A percentile compares a stretch with the other conserved stretches of the same genome.
Conservation (phyloP, 2,888 invertebrate species). For the Slavum lentiscoides region DNA sequence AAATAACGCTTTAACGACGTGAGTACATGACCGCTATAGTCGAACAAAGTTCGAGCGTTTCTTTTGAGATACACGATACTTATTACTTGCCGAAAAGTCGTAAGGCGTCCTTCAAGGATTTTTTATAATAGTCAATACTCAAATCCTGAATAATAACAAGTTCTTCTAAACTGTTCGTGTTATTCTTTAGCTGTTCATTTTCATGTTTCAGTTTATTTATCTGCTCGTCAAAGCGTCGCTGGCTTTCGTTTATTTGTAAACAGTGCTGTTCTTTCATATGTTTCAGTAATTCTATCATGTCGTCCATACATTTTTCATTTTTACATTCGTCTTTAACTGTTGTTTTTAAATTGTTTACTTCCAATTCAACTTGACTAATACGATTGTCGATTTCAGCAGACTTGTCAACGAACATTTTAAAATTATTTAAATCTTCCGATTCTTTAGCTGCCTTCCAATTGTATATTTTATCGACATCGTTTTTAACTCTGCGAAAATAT, state of each 20-base stretch:
- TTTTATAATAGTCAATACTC: neutral
- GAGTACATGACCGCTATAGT: no score
- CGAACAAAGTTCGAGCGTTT: no score
- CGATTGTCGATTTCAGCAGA: neutral
- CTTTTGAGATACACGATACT: no score
- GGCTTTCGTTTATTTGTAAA: neutral
- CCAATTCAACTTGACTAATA: neutral
- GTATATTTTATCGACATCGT: neutral
- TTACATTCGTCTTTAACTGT: neutral
- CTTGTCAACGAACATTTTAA: neutral
- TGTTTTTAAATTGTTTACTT: neutral
- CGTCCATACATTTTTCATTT: conserved; percentile 1
- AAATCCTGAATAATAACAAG: neutral
- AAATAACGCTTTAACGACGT: no score
- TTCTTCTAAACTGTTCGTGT: neutral
- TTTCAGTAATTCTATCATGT: neutral
- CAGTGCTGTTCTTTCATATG: neutral
- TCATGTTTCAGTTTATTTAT: neutral
- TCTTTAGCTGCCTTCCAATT: neutral
- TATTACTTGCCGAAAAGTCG: no score
- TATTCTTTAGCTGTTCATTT: neutral
- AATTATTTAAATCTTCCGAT: neutral
- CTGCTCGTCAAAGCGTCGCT: neutral
- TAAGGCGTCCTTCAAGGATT: neutral
- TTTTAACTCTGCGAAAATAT: neutral